These are phyloP conservation scores for Periphyllus acericola DNA, from an alignment of 2,888 invertebrate species.

Conservation along the genomic window DNA sequence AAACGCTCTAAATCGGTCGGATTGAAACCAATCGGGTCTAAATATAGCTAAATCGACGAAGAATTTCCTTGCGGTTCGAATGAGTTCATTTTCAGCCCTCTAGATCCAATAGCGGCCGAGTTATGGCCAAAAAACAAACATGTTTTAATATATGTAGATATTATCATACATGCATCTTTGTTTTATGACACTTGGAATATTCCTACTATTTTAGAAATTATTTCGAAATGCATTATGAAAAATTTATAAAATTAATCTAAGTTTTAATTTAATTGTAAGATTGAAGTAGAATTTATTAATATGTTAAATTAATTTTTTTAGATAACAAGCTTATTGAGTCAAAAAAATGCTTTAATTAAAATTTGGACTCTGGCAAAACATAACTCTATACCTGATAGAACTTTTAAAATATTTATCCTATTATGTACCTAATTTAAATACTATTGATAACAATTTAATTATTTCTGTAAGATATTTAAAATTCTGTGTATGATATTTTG, in stretches of 20 bases:
- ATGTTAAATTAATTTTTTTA: not conserved
- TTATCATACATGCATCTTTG: not conserved
- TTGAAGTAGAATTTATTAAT: not conserved
- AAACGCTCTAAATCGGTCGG: too few species aligned
- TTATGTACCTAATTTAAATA: constrained; percentile 41
- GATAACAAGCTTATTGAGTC: not conserved
- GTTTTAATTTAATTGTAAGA: not conserved
- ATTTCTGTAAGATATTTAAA: constrained; percentile 44
- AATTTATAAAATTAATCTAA: not conserved
- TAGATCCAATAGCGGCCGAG: too few species aligned
- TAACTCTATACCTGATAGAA: constrained; percentile 44
- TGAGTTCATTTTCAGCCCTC: too few species aligned
- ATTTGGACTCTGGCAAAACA: constrained; percentile 47
- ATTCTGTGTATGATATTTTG: not conserved
- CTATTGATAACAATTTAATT: constrained; percentile 10
- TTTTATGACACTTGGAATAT: constrained; percentile 26
- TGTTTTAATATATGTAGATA: constrained; percentile 10
- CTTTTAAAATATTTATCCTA: constrained; percentile 47
- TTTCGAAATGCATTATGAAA: constrained; percentile 27
- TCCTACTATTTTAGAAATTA: constrained; percentile 42
- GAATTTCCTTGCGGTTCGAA: too few species aligned
- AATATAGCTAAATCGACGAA: too few species aligned
- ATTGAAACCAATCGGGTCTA: too few species aligned
- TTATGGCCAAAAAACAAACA: too few species aligned
- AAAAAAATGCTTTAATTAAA: constrained; percentile 47